A percentile compares a stretch with the other conserved stretches of the same genome.
Conservation (phyloP, 2,888 invertebrate genomes). For the Cephus rjabovi region DNA sequence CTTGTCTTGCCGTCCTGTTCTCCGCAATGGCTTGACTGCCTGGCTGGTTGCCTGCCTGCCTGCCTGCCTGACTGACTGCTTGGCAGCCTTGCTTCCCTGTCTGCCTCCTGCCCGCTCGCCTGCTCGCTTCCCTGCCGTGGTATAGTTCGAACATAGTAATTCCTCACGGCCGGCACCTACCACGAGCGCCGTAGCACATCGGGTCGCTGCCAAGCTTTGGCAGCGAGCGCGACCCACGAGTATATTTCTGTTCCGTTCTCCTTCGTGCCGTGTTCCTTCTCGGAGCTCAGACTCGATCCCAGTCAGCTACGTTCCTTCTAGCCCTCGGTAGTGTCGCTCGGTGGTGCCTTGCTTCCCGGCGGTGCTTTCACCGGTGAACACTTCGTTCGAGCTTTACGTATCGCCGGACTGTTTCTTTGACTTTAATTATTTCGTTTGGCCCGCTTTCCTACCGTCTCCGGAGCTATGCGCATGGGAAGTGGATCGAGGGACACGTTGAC, state of each 20-base stretch:
- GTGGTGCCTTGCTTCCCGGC: background rate
- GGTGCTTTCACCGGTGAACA: background rate
- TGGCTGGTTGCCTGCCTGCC: background rate
- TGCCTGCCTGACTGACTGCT: background rate
- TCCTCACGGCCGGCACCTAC: constrained; percentile 46
- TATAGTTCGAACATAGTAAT: constrained; percentile 49
- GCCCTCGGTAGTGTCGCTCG: constrained; percentile 2
- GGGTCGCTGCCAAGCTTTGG: constrained; percentile 48
- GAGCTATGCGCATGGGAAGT: constrained; percentile 6
- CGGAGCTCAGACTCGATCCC: background rate
- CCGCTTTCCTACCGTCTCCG: background rate
- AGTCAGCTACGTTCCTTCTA: background rate
- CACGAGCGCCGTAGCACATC: background rate
- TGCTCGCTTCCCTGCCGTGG: constrained; percentile 21
- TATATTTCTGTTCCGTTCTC: constrained; percentile 52
- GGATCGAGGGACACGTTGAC: constrained; percentile 30
- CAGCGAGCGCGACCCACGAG: constrained; percentile 42
- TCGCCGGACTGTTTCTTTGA: background rate
- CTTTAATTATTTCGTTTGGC: background rate
- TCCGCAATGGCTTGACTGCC: background rate
- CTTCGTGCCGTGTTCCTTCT: background rate
- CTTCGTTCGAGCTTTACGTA: background rate
- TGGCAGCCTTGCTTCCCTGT: background rate
- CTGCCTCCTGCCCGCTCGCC: background rate
- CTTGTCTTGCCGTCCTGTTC: constrained; percentile 23